Conservation (phyloP, 2,113 vertebrate species). For the Mustelus asterias region DNA sequence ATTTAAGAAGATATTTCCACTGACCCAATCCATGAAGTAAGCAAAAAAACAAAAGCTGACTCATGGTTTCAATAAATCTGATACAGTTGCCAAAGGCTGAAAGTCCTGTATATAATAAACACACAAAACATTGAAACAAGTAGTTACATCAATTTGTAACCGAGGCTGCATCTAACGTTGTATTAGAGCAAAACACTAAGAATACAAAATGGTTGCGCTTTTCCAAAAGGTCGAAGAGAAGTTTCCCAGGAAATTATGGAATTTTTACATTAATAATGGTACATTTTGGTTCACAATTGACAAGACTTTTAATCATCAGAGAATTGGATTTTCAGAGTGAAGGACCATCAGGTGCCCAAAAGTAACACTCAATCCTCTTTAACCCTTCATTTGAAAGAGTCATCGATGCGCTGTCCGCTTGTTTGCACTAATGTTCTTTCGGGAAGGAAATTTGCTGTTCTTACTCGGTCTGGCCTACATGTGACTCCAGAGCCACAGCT, state of each 20-base stretch:
- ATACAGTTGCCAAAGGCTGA: not conserved
- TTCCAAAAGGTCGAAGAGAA: not conserved
- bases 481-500: too few species aligned
- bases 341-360: too few species aligned
- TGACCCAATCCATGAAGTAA: not conserved
- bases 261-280: too few species aligned
- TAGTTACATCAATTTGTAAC: not conserved
- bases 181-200: not conserved
- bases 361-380: too few species aligned
- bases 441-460: too few species aligned
- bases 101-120: not conserved
- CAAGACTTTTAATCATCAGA: not conserved
- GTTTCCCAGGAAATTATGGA: too few species aligned
- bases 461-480: too few species aligned
- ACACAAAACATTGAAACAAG: not conserved
- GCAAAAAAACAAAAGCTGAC: not conserved
- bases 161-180: not conserved
- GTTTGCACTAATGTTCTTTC: too few species aligned
- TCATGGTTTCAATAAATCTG: not conserved
- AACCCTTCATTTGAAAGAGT: too few species aligned
- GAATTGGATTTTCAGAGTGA: too few species aligned
- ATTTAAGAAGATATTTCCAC: not conserved
- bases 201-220: not conserved
- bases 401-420: too few species aligned
- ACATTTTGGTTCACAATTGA: not conserved